Base-by-base conservation (phyloP, 2,113 vertebrate species). In the Entomyzon cyanotis region DNA sequence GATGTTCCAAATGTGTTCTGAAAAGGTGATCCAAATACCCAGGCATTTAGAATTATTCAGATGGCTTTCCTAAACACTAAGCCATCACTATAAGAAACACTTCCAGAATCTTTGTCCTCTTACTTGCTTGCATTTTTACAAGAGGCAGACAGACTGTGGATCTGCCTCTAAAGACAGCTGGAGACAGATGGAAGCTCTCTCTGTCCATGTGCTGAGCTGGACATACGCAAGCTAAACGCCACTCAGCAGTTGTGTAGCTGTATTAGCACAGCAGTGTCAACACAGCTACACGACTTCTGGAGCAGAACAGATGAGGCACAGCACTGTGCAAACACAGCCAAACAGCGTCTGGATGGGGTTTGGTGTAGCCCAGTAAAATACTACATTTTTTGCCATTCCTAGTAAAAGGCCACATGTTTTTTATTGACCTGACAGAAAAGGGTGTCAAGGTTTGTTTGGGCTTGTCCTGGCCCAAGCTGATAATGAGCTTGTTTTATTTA, bases 181-280 rank as follows among this genome's bases (percentile, higher is more conserved):
- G 86, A 96, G 93, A 86, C 84, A 96, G 94, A 95, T 95, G 96
- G 94, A 87, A 87, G 60, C 69, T 63, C 80, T 84, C 52, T 59
- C 47, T n/a, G 80, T 53, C 86, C 52, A 0, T 91, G 91, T 94
- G 95, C 96, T 92, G 94, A 94, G 95, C 27, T 76, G 94, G 94
- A 76, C 93, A 87, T 1, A 91, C 13, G 9, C 84, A 92, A 87
- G 69, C 89, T 47, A 87, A 96, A 78, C 0, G 8, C 87, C 44
- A 82, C 80, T 94, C 91, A 78, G 94, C 89, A 71, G 58, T 89
- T 42, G 76, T 39, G 55, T 41, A 47, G 80, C 86, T 84, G 76
- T 71, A 33, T 89, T 90, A 94, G 80, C 95, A 95, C 60, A 86
- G 95, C 84, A 88, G 88, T 71, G 84, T 95, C 93, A 95, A 97